Evolutionary conservation across 2,113 vertebrate genomes (phyloP), one percentile per base, ranked within the genome.

Genomic region (Zosterops borbonicus): DNA sequence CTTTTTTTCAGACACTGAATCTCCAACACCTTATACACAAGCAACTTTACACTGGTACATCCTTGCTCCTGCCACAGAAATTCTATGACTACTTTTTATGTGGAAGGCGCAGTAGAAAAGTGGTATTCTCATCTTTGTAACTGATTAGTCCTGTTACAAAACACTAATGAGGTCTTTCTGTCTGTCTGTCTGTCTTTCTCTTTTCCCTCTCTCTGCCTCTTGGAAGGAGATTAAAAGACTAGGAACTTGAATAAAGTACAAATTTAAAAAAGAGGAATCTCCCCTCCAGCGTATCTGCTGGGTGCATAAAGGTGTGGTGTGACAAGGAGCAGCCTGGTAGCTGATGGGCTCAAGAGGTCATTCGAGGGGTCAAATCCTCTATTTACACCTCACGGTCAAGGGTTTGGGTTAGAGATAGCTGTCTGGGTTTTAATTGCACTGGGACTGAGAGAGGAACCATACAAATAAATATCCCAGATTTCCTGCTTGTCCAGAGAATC

Each of bases 221-320:
- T 95, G 82, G 90, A 94, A 94, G 24, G 35, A 94, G 74, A 93
- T 80, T 31, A 94, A 95, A 93, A 96, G 95, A 88, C 29, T 70
- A 44, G 39, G 31, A 94, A 80, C 50, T 77, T 80, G 31, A 90
- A 14, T 74, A 58, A 90, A 94, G 79, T 47, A 44, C 55, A 94
- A 78, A 47, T 84, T 89, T 49, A 83, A 86, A 59, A 88, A 85
- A 19, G 44, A 78, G 19, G 55, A 91, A 83, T 86, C 68, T 90
- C 60, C 68, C 47, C 76, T 93, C 52, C 56, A 71, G 76, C 7
- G 0, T 35, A 29, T 67, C 31, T 77, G 46, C 29, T 86, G 56
- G 60, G 28, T 2, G 3, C 47, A n/a, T 35, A 68, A 77, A 90
- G 39, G 68, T 70, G 76, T 46, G 47, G 63, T 75, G 39, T 6